Percentiles rank a stretch among this genome's conserved stretches.
These are phyloP conservation scores for Stichopus chloronotus DNA, from an alignment of 35 echinoderm and acorn worm species.

Conservation along the genomic window DNA sequence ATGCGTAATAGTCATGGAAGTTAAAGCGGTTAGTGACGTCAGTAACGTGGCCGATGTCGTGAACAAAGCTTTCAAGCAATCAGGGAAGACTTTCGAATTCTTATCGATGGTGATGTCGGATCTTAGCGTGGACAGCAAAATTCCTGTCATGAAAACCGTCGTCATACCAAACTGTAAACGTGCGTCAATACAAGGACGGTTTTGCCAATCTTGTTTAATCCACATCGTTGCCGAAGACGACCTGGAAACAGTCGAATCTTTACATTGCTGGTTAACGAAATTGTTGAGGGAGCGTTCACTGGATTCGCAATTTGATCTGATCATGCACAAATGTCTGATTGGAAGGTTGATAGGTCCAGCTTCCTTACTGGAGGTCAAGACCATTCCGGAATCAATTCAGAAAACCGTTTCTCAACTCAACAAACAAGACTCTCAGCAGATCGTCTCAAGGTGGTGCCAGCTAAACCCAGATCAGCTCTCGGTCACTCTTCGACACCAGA, in stretches of 20 bases:
- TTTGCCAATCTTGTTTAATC: not conserved
- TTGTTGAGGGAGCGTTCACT: not conserved
- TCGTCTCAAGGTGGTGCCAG: not conserved
- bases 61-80: slow-evolving; percentile 23
- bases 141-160: slow-evolving; percentile 32
- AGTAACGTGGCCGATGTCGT: not conserved
- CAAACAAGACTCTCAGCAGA: slow-evolving; percentile 2
- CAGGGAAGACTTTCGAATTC: slow-evolving; percentile 12
- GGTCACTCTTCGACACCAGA: not conserved
- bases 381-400: slow-evolving; percentile 10
- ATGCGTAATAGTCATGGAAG: slow-evolving; percentile 28
- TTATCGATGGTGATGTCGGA: not conserved
- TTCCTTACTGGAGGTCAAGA: slow-evolving; percentile 18
- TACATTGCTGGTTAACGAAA: not conserved
- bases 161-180: slow-evolving; percentile 21
- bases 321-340: not conserved
- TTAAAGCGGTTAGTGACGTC: slow-evolving; percentile 18
- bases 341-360: slow-evolving; percentile 45
- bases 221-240: slow-evolving; percentile 33
- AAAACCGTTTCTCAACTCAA: slow-evolving; percentile 27
- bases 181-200: not conserved
- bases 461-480: slow-evolving; percentile 23
- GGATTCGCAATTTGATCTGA: not conserved
- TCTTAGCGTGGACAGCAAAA: not conserved
- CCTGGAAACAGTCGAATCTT: not conserved